Conservation (phyloP, 2,888 invertebrate species). For the Tetanocera ferruginea region DNA sequence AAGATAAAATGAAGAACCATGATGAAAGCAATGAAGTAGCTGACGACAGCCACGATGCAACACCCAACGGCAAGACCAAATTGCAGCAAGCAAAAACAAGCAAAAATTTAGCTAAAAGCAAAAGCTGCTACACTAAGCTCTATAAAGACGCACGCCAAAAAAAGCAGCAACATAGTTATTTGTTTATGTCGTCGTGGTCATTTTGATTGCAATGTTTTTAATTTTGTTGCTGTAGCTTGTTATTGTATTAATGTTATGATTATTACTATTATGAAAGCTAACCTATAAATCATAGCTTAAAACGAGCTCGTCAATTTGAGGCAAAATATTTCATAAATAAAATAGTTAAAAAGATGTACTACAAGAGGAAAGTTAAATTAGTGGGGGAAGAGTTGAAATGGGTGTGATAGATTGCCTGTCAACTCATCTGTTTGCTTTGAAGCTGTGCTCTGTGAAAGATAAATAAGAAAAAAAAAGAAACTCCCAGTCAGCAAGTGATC, state of each 20-base stretch:
- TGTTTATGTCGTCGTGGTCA: constrained; percentile 7
- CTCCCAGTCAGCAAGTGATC: background rate
- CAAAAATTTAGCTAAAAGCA: background rate
- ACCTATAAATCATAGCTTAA: background rate
- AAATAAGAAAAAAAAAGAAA: background rate
- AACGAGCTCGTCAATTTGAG: background rate
- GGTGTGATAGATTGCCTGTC: background rate
- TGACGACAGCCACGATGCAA: background rate
- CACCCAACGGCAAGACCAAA: background rate
- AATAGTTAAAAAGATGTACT: background rate
- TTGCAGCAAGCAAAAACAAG: background rate
- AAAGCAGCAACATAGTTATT: background rate
- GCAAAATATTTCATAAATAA: background rate
- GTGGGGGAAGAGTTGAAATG: background rate
- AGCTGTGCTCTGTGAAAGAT: background rate
- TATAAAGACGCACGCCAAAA: background rate
- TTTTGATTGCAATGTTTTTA: background rate
- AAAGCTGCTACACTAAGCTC: background rate
- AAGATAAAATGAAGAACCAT: no score
- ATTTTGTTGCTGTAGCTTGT: no score
- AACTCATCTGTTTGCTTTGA: background rate
- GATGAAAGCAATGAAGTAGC: background rate
- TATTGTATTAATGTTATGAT: background rate
- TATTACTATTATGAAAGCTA: background rate
- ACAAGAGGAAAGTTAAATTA: background rate